Evolutionary conservation across 2,797 vertebrate genomes (phyloP).

Genomic region (Selene dorsalis): DNA sequence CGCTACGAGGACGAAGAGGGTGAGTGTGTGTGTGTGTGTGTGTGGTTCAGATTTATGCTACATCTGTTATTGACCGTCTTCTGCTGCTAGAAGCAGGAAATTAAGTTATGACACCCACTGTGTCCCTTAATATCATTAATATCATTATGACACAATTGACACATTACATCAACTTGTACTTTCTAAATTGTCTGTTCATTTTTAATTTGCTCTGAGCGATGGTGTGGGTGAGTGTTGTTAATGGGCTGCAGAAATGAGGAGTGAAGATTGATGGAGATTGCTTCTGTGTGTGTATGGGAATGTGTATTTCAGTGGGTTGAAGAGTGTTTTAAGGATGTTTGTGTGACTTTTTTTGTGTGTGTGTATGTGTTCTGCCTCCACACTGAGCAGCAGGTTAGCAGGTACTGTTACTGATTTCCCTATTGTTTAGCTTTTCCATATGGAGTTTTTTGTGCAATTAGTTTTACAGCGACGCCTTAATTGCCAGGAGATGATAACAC

Average conservation of each 20-base stretch:
- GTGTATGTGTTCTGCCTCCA: constrained; percentile 4
- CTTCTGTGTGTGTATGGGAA: background rate
- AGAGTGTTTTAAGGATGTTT: background rate
- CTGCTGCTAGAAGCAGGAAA: constrained; percentile 29
- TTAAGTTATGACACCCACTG: constrained; percentile 10
- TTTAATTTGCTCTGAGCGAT: constrained; percentile 18
- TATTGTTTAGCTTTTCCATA: constrained; percentile 32
- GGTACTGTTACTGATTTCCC: constrained; percentile 14
- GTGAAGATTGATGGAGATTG: constrained; percentile 7
- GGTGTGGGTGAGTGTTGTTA: constrained; percentile 27
- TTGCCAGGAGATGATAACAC: constrained; percentile 54
- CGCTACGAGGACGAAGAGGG: constrained; percentile 90
- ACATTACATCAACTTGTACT: constrained; percentile 9
- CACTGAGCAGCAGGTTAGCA: constrained; percentile 27
- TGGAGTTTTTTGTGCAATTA: constrained; percentile 43
- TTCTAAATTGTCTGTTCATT: constrained; percentile 27
- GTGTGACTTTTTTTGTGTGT: background rate
- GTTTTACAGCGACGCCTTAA: constrained; percentile 25
- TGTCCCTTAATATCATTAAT: constrained; percentile 17
- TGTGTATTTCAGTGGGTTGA: background rate
- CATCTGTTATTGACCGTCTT: background rate
- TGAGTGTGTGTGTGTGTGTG: constrained; percentile 77
- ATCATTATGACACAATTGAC: constrained; percentile 5
- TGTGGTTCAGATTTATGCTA: constrained; percentile 60
- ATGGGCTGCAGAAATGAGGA: constrained; percentile 28